Evolutionary conservation across 2,888 invertebrate genomes (phyloP).

Genomic region (Limnephilus rhombicus): DNA sequence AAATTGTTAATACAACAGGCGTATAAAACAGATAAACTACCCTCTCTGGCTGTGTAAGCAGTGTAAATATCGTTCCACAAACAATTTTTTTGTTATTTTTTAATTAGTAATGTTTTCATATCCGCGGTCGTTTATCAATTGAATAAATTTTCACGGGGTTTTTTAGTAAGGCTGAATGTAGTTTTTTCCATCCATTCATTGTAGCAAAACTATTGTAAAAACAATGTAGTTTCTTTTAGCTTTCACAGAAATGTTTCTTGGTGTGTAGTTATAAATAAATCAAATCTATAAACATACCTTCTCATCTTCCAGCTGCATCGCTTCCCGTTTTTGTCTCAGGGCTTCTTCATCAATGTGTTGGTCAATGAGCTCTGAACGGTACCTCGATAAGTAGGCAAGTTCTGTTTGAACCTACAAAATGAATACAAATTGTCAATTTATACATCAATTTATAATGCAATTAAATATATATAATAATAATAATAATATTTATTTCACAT

Average conservation of each 20-base stretch:
- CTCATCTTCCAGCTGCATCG: constrained; percentile 83
- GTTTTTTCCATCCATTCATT: too few species aligned
- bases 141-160: too few species aligned
- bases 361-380: constrained; percentile 86
- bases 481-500: too few species aligned
- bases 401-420: constrained; percentile 85
- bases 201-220: neutral
- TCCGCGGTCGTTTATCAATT: too few species aligned
- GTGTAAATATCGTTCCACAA: too few species aligned
- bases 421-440: constrained; percentile 3
- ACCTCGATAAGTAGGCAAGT: constrained; percentile 87
- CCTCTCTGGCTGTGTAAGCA: too few species aligned
- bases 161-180: too few species aligned
- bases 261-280: neutral
- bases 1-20: too few species aligned
- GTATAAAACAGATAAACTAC: too few species aligned
- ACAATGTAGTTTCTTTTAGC: neutral
- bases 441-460: constrained; percentile 29
- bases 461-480: too few species aligned
- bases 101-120: too few species aligned
- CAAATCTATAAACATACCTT: constrained; percentile 75
- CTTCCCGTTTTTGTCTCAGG: constrained; percentile 80
- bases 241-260: neutral
- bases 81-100: too few species aligned
- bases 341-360: constrained; percentile 80